phyloP scores from a whole-genome alignment of 1,140 invertebrate genomes.

The Bombus polaris region DNA sequence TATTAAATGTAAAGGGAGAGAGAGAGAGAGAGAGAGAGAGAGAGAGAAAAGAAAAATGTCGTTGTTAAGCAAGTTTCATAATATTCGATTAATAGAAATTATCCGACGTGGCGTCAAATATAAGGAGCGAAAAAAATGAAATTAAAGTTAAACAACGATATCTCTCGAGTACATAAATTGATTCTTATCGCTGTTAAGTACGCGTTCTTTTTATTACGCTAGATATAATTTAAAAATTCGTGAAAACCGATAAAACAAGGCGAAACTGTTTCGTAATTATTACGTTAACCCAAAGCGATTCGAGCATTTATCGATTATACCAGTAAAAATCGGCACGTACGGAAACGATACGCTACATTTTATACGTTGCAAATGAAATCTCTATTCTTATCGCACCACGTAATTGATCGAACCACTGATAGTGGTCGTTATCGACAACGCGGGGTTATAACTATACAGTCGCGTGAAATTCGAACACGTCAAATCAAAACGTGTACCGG shows the following conservation, averaged over 20 bases:
- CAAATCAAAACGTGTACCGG: not conserved
- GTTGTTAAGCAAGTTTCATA: not conserved
- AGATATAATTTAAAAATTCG: not conserved
- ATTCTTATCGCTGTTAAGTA: not conserved
- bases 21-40: not conserved
- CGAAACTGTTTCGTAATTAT: not conserved
- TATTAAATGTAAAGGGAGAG: not conserved
- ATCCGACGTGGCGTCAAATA: not conserved
- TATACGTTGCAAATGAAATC: not conserved
- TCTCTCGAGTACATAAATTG: not conserved
- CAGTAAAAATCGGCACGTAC: not conserved
- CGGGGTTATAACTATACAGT: not conserved
- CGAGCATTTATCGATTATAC: not conserved
- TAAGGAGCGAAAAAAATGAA: not conserved
- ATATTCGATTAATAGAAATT: not conserved
- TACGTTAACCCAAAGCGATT: not conserved
- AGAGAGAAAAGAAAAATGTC: not conserved
- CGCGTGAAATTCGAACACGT: not conserved
- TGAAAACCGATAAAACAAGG: not conserved
- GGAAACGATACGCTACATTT: not conserved
- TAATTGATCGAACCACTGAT: not conserved
- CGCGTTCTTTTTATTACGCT: not conserved
- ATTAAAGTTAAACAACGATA: not conserved
- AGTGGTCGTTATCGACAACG: not conserved
- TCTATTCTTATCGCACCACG: conserved; percentile 4